These are phyloP conservation scores for Leptocoma aspasia DNA, from an alignment of 2,113 vertebrate species.

Conservation along the genomic window DNA sequence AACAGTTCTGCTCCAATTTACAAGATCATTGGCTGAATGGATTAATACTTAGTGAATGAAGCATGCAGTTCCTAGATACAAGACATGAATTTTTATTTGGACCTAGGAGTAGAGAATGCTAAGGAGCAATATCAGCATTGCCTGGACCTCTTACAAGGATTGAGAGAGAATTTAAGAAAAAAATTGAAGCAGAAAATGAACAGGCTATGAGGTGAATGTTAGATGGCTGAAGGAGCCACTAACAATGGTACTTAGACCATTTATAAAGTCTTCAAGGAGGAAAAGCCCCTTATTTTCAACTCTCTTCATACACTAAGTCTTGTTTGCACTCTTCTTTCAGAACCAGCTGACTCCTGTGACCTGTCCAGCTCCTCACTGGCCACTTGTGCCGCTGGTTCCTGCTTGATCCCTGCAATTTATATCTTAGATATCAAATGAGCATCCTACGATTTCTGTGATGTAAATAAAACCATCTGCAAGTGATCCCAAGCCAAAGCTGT, in stretches of 20 bases:
- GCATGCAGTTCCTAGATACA: neutral
- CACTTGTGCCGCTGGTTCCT: neutral
- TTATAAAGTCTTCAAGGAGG: neutral
- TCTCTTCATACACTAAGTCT: neutral
- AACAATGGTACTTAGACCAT: neutral
- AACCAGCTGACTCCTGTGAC: neutral
- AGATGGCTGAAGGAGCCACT: neutral
- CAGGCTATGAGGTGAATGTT: neutral
- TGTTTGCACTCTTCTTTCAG: neutral
- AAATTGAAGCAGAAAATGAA: neutral
- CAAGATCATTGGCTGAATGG: constrained; percentile 2
- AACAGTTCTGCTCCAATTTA: constrained; percentile 13
- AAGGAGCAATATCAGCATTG: neutral
- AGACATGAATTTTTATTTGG: neutral
- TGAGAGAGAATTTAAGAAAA: neutral
- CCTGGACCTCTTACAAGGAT: neutral
- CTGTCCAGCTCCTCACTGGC: neutral
- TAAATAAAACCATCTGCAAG: neutral
- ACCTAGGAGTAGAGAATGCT: neutral
- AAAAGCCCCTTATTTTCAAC: neutral
- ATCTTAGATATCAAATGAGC: neutral
- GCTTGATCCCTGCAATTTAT: neutral
- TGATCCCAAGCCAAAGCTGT: neutral
- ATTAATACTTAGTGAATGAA: constrained; percentile 11
- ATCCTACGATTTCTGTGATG: neutral